These are phyloP conservation scores for Homarus americanus DNA, from an alignment of 1,140 invertebrate species.

Conservation along the genomic window DNA sequence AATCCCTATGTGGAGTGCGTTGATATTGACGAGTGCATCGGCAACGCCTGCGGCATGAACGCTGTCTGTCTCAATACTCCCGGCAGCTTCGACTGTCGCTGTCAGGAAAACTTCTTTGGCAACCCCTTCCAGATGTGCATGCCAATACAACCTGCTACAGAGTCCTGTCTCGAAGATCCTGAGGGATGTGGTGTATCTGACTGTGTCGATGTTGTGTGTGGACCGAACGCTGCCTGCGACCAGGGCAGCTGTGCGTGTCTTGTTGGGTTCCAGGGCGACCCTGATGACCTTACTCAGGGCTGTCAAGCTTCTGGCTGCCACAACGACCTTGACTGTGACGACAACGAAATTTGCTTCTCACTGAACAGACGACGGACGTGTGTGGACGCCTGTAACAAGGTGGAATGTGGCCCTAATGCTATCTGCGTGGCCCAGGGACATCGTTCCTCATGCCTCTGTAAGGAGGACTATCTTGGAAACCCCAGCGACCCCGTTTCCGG, in stretches of 20 bases:
- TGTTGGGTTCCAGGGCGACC: constrained; percentile 87
- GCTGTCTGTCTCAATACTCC: constrained; percentile 92
- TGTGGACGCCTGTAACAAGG: constrained; percentile 90
- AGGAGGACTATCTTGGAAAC: constrained; percentile 88
- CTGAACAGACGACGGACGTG: constrained; percentile 86
- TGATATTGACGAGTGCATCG: constrained; percentile 90
- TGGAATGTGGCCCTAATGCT: constrained; percentile 94
- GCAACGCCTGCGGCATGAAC: constrained; percentile 89
- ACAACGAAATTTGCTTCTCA: constrained; percentile 88
- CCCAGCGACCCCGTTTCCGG: constrained; percentile 87
- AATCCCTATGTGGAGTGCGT: constrained; percentile 90
- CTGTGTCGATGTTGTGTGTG: constrained; percentile 87
- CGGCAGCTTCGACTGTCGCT: constrained; percentile 92
- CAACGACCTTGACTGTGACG: constrained; percentile 88
- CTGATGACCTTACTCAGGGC: constrained; percentile 84
- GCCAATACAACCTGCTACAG: constrained; percentile 79
- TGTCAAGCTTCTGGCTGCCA: constrained; percentile 85
- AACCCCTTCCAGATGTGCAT: constrained; percentile 90
- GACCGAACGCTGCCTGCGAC: constrained; percentile 88
- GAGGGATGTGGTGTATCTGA: constrained; percentile 86
- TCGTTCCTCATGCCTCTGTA: constrained; percentile 90
- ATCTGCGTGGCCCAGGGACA: constrained; percentile 90
- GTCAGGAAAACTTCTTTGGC: constrained; percentile 88
- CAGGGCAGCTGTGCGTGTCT: constrained; percentile 89
- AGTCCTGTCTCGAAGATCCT: constrained; percentile 83